Base-by-base conservation (phyloP, 2,113 vertebrate genomes). In the Pycnonotus jocosus region DNA sequence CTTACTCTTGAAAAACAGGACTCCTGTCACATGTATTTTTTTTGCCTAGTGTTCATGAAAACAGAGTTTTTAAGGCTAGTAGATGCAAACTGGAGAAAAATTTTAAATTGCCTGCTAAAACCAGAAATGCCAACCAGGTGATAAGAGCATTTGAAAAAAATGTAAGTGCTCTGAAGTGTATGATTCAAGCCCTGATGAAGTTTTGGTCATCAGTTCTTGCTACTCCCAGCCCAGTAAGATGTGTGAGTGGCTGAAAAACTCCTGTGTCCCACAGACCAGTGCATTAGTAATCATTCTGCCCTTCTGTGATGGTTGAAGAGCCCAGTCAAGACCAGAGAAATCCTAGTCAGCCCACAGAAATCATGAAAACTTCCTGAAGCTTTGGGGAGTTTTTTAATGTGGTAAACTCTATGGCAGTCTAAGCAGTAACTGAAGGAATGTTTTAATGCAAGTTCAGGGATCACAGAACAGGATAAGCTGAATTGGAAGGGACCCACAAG, bases 181-280 rank as follows among this genome's bases (percentile, higher is more conserved):
- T 48, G 23, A 31, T 24, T 81, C 12, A 45, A 88, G 13, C 12
- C 33, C 18, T 45, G 27, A 3, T 48, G 54, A 71, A 51, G 27
- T 37, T 81, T 62, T 57, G 15, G 7, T 50, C n/a, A 37, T 37
- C 47, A 53, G 7, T 45, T 81, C 24, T 85, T 18, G 1, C 7
- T 31, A 28, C 24, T 58, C 54, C 31, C 69, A 83, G 12, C 8
- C 8, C 14, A 45, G 28, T 45, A 33, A 58, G 17, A 9, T 3
- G 4, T 30, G 12, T 47, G 35, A 54, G 15, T 17, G 22, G 12
- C 15, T 61, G 28, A 68, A 72, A 47, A 35, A 25, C 7, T 40
- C 7, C 1, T 38, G 51, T 1, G 1, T 42, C 19, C 15, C 17
- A 28, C 1, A 0, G 25, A 30, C 54, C 15, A 37, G 11, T 27